Conservation (phyloP, 2,797 vertebrate species). For the Zalophus californianus region DNA sequence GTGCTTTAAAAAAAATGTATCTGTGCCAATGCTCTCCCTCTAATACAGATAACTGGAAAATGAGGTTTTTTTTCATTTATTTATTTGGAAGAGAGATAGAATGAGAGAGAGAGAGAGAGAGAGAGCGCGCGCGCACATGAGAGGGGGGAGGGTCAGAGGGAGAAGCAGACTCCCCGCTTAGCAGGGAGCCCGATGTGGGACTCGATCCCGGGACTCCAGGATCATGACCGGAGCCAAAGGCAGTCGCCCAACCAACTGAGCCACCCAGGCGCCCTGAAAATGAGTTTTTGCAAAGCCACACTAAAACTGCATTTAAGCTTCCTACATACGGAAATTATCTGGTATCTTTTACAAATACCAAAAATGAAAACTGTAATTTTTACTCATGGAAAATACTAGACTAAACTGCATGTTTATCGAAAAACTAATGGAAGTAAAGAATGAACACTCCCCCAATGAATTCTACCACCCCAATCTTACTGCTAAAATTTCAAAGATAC, state of each 20-base stretch:
- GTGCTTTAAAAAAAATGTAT: background rate
- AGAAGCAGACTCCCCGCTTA: too few species aligned
- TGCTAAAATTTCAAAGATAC: background rate
- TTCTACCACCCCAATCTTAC: background rate
- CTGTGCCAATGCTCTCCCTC: background rate
- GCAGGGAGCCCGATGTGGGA: too few species aligned
- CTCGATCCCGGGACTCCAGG: too few species aligned
- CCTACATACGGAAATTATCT: background rate
- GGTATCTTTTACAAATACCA: constrained; percentile 9
- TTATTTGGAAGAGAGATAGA: too few species aligned
- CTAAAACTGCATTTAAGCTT: constrained; percentile 26
- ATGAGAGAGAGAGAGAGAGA: too few species aligned
- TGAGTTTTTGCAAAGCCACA: constrained; percentile 11
- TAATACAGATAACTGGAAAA: background rate
- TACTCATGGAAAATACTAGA: background rate
- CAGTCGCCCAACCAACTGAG: too few species aligned
- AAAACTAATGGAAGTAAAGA: background rate
- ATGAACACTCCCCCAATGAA: background rate
- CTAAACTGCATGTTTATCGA: background rate
- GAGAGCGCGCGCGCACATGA: too few species aligned
- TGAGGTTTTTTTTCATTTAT: background rate
- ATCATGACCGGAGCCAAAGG: too few species aligned
- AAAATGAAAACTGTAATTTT: constrained; percentile 36
- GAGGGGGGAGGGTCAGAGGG: too few species aligned
- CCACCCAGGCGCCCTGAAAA: background rate